Conservation (phyloP, 2,888 invertebrate species). For the Carcina quercana region DNA sequence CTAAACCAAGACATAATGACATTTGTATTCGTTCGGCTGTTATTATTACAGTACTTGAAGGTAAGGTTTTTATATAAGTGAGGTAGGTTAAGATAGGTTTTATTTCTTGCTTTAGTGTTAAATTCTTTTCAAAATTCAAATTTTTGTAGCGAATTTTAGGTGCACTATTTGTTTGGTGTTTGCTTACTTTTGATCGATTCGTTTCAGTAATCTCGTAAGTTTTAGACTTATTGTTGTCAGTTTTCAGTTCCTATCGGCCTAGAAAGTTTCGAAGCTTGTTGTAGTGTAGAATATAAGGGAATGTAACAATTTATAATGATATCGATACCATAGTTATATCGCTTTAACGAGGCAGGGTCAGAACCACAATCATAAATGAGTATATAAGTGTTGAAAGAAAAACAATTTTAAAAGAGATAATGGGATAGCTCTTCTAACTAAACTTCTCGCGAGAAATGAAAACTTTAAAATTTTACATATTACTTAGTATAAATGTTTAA, state of each 20-base stretch:
- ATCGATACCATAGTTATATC: constrained; percentile 56
- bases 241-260: constrained; percentile 71
- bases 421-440: constrained; percentile 56
- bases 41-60: constrained; percentile 39
- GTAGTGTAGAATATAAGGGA: constrained; percentile 38
- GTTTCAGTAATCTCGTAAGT: constrained; percentile 25
- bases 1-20: constrained; percentile 18
- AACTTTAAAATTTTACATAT: too few species aligned
- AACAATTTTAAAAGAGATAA: constrained; percentile 37
- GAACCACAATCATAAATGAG: constrained; percentile 59
- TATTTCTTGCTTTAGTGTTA: constrained; percentile 27
- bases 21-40: constrained; percentile 39
- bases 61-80: constrained; percentile 61
- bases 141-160: constrained; percentile 33
- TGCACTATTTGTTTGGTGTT: constrained; percentile 35
- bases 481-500: too few species aligned
- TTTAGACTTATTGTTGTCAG: constrained; percentile 28
- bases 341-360: constrained; percentile 73
- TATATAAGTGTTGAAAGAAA: constrained; percentile 31
- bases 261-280: constrained; percentile 58
- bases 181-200: constrained; percentile 15
- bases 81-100: constrained; percentile 45
- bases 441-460: neutral
- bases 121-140: constrained; percentile 24
- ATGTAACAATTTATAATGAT: constrained; percentile 45